Evolutionary conservation across 1,140 invertebrate genomes (phyloP), one percentile per base, ranked within the genome.

Genomic region (Panagrolaimus sp.): DNA sequence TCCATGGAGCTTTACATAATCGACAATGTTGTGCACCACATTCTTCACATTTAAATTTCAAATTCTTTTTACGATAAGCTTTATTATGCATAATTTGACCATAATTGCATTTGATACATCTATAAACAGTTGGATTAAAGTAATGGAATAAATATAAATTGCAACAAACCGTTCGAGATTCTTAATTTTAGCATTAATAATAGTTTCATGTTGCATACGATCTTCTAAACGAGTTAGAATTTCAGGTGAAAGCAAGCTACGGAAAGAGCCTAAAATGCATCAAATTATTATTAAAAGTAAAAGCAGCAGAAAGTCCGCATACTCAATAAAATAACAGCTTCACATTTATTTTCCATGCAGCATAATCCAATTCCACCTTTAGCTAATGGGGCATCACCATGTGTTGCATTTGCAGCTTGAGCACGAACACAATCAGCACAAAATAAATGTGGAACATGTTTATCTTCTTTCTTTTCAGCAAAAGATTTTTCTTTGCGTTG

Each of bases 151-250:
- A 25, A 57, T 38, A 38, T 38, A 57, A 57, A 8, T 11, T n/a
- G n/a, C 11, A 3, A 57, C 51, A 25, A 23, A 57, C 51, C 51
- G 51, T 13, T 57, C 51, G 27, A 57, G 27, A 57, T 57, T 57
- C 51, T 57, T 57, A 57, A 57, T 57, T 16, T 57, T 57, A 11
- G 51, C 51, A 57, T 57, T 20, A 57, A 57, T 27, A 20, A 57
- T 25, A 8, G 51, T 57, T 27, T 57, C 51, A 57, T 57, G 51
- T 27, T 57, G 51, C 51, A 57, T 57, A 0, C 51, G 51, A 8
- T 57, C 51, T 27, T 57, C 51, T 3, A 57, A 16, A 25, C 51
- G 51, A 57, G 51, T 27, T 27, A 57, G 51, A 25, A 57, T 25
- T 25, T 57, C 51, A 57, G 13, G 20, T 11, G 20, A 11, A 20